Conservation (phyloP, 1,140 invertebrate genomes). For the Campoletis sonorensis region DNA sequence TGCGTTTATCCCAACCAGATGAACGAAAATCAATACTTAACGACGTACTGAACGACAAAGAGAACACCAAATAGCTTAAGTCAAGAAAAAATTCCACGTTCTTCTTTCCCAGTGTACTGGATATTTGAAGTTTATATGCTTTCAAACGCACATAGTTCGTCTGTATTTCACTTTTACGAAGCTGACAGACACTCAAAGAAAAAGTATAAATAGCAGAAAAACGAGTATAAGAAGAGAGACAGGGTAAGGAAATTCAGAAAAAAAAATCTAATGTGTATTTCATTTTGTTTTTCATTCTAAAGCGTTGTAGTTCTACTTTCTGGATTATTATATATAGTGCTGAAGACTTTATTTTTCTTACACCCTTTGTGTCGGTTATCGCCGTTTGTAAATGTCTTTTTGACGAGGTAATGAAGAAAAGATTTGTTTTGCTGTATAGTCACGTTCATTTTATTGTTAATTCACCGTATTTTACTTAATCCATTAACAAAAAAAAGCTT, state of each 20-base stretch:
- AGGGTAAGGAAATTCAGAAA: not conserved
- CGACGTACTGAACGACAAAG: slow-evolving; percentile 14
- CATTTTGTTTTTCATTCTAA: not conserved
- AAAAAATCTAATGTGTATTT: not conserved
- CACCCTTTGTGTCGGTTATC: not conserved
- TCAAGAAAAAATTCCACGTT: slow-evolving; percentile 43
- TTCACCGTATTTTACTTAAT: not conserved
- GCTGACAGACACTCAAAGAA: slow-evolving; percentile 30
- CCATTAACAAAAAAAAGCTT: not conserved
- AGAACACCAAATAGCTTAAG: not conserved
- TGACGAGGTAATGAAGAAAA: not conserved
- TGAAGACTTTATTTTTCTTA: not conserved
- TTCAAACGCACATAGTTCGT: not conserved
- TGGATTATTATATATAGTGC: not conserved
- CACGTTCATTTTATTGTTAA: not conserved
- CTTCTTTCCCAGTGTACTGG: slow-evolving; percentile 22
- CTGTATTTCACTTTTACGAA: slow-evolving; percentile 3
- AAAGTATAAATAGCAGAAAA: slow-evolving; percentile 38
- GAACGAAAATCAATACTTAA: slow-evolving; percentile 52
- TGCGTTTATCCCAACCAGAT: slow-evolving; percentile 45
- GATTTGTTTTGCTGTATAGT: not conserved
- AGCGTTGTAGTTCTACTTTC: not conserved
- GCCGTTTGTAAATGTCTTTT: not conserved
- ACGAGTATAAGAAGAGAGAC: not conserved
- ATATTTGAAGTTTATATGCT: slow-evolving; percentile 7